Base-by-base conservation (phyloP, 2,888 invertebrate species). In the Stenodera caucasica region DNA sequence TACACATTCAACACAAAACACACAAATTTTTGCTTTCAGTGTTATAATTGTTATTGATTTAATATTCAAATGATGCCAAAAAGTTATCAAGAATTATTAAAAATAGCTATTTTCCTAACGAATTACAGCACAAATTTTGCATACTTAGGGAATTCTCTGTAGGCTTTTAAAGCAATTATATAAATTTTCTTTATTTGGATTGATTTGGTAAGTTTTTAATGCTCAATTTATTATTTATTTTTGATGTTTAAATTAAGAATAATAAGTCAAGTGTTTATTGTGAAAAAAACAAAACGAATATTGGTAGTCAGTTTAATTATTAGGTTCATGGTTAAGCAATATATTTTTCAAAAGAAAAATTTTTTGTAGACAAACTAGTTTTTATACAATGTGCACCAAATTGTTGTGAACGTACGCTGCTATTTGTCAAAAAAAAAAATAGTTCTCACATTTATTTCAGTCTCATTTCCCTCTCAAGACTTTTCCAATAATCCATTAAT, bases 341-440 rank as follows among this genome's bases (percentile, higher is more conserved):
- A 45, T 30, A 56, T 52, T 56, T 53, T 60, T 45, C 53, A 53
- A 52, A 55, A 30, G 21, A 37, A 35, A 49, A 58, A 15, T 45
- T 15, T 15, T 11, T 21, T 54, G 50, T 59, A 59, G 32, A 59
- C 50, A 30, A 40, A 45, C 52, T 60, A 60, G 52, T 60, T 60
- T 60, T 60, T 60, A 60, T 57, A 60, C 60, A 50, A 53, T 57
- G 54, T 53, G 60, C 60, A 60, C 59, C 30, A 18, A 53, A 54
- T 37, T 54, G 53, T 52, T 54, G 60, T 60, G 50, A 53, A 26
- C 51, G 57, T 60, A 57, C n/a, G n/a, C n/a, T 21, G 45, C 45
- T 45, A 45, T 21, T 21, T 45, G 33, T 53, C 53, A 37, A 40
- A 53, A 53, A 55, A 52, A 52, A 50, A 57, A 60, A 33, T 53